phyloP scores from a whole-genome alignment of 2,113 vertebrate genomes.

The Neodontobutis hainanensis region DNA sequence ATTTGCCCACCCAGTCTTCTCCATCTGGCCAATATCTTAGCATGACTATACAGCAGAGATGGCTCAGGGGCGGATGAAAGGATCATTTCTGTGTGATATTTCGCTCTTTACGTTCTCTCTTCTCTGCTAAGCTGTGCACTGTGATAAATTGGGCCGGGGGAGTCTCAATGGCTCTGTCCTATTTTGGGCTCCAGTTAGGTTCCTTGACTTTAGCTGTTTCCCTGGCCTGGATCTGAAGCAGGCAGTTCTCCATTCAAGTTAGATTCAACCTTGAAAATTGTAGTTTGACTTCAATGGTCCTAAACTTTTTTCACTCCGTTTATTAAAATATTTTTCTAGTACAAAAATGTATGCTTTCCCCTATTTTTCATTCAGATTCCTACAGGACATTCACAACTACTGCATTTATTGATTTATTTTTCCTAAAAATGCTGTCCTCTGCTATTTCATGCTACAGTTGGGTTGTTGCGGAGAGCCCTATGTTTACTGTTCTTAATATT shows the following conservation, averaged over 20 bases:
- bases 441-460: background rate
- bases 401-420: background rate
- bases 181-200: constrained; percentile 60
- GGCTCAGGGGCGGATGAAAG: constrained; percentile 67
- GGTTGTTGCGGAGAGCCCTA: constrained; percentile 2
- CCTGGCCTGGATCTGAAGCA: constrained; percentile 45
- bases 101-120: constrained; percentile 40
- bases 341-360: no score
- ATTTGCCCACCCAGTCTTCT: constrained; percentile 11
- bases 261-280: constrained; percentile 39
- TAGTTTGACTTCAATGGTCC: constrained; percentile 11
- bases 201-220: constrained; percentile 40
- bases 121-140: constrained; percentile 36
- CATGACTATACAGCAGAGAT: constrained; percentile 58
- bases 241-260: constrained; percentile 28
- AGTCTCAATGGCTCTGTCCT: constrained; percentile 72
- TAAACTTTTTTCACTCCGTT: background rate
- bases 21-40: constrained; percentile 14
- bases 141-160: constrained; percentile 60
- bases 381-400: no score
- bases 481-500: background rate
- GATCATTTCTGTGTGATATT: constrained; percentile 53
- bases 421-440: no score
- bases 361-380: no score
- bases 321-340: no score